A percentile compares a stretch with the other conserved stretches of the same genome.
Conservation (phyloP, 2,888 invertebrate species). For the Sycophila texana region DNA sequence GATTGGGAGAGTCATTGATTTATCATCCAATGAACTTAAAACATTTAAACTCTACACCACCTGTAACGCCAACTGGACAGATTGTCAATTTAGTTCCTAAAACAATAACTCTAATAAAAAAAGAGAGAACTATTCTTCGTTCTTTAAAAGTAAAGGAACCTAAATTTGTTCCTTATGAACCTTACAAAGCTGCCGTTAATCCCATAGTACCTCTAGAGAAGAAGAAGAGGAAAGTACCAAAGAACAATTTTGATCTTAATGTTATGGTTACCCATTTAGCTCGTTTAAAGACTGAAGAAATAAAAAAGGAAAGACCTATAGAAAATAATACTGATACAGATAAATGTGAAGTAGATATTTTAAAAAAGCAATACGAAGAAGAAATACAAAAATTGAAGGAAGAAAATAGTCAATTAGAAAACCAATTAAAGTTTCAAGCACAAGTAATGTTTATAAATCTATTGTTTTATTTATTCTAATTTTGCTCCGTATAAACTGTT, state of each 20-base stretch:
- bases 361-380: conserved; percentile 78
- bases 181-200: conserved; percentile 90
- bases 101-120: conserved; percentile 79
- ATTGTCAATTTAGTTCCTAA: conserved; percentile 81
- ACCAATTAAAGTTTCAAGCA: conserved; percentile 90
- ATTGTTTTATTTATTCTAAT: background rate
- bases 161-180: conserved; percentile 92
- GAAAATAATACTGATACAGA: conserved; percentile 61
- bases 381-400: conserved; percentile 81
- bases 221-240: conserved; percentile 72
- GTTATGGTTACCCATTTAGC: conserved; percentile 85
- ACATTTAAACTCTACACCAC: conserved; percentile 71
- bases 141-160: conserved; percentile 81
- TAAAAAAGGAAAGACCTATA: conserved; percentile 61
- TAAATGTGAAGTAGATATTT: conserved; percentile 73
- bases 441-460: conserved; percentile 77
- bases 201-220: conserved; percentile 81
- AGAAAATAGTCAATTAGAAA: conserved; percentile 85
- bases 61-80: conserved; percentile 78
- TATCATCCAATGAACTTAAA: conserved; percentile 74
- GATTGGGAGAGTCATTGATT: conserved; percentile 72
- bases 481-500: background rate
- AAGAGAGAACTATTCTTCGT: conserved; percentile 72
- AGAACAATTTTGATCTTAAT: conserved; percentile 82
- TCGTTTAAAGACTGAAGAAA: conserved; percentile 79